Conservation (phyloP, 2,797 vertebrate genomes). For the Lepilemur ruficaudatus region DNA sequence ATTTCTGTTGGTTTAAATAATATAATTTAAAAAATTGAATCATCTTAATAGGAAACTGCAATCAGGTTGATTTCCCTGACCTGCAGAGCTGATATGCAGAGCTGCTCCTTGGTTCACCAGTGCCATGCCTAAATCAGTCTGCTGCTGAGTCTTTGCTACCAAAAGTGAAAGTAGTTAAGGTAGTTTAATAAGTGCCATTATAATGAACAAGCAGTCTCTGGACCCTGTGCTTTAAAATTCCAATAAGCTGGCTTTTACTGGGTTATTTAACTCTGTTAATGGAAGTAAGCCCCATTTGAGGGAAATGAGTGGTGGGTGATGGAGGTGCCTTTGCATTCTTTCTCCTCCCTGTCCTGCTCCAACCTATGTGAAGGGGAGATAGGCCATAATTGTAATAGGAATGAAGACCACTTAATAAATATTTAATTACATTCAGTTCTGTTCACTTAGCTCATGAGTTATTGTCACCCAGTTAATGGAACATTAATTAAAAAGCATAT, state of each 20-base stretch:
- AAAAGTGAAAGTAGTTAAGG: constrained; percentile 54
- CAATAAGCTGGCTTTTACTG: constrained; percentile 60
- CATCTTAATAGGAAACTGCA: background rate
- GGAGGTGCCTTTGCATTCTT: background rate
- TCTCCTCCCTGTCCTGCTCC: background rate
- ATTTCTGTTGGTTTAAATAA: background rate
- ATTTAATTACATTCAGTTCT: constrained; percentile 70
- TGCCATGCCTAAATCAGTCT: background rate
- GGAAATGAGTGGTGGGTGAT: background rate
- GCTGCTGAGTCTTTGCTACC: background rate
- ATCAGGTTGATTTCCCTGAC: background rate
- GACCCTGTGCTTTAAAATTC: constrained; percentile 49
- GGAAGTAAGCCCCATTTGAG: background rate
- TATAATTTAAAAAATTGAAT: background rate
- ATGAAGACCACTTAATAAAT: constrained; percentile 55
- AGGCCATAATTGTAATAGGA: background rate
- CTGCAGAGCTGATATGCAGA: background rate
- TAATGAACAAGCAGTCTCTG: constrained; percentile 50
- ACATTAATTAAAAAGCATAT: constrained; percentile 78
- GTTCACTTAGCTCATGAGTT: constrained; percentile 67
- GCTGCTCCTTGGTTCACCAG: background rate
- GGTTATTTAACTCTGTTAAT: constrained; percentile 65
- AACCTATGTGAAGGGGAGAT: constrained; percentile 6
- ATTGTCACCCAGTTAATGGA: constrained; percentile 63
- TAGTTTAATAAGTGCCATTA: constrained; percentile 52